Evolutionary conservation across 2,797 vertebrate genomes (phyloP).

Genomic region (Enteromius argenteus): DNA sequence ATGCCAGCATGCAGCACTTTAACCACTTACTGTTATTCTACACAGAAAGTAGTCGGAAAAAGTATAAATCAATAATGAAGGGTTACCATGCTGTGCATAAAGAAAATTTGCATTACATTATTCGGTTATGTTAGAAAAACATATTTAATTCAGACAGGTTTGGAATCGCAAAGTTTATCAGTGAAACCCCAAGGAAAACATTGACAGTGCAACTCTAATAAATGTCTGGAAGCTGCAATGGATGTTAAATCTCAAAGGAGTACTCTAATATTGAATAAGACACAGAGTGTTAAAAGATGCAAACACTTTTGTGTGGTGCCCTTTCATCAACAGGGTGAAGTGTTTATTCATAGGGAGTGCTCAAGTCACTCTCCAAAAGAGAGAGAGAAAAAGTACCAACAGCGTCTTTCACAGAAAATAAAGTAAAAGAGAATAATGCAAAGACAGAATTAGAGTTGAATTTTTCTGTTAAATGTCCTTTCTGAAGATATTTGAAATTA

Average conservation of each 20-base stretch:
- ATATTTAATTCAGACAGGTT: background rate
- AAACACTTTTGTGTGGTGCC: background rate
- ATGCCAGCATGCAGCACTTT: background rate
- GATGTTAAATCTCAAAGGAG: constrained; percentile 44
- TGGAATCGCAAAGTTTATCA: background rate
- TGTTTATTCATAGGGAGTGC: background rate
- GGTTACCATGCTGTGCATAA: background rate
- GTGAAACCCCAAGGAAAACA: background rate
- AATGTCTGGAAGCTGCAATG: background rate
- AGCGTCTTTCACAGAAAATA: background rate
- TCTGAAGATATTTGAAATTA: background rate
- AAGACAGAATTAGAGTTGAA: background rate
- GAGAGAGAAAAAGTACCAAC: background rate
- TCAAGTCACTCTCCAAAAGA: background rate
- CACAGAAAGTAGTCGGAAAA: background rate
- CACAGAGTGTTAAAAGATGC: background rate
- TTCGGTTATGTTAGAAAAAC: background rate
- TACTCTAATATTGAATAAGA: constrained; percentile 37
- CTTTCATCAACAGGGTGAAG: background rate
- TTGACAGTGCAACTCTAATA: background rate
- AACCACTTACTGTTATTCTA: background rate
- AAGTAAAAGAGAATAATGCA: background rate
- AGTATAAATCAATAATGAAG: background rate
- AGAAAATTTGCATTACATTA: background rate
- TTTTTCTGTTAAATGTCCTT: background rate